Conservation (phyloP, 2,797 vertebrate species). For the Muscicapa comitata region DNA sequence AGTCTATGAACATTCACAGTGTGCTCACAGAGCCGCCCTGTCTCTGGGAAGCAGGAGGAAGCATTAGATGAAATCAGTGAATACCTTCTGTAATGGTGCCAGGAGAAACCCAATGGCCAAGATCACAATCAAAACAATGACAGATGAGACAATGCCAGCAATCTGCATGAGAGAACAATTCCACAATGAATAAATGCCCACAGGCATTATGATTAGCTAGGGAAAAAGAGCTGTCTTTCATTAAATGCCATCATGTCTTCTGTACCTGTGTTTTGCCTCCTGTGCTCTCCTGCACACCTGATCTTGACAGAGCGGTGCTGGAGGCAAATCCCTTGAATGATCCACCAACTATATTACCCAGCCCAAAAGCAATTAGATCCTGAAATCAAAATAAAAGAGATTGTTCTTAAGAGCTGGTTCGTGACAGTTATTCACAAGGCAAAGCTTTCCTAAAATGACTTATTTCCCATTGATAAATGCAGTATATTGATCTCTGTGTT, state of each 20-base stretch:
- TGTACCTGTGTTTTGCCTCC: conserved; percentile 97
- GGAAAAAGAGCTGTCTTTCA: neutral
- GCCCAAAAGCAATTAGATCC: conserved; percentile 95
- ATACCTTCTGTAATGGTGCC: conserved; percentile 91
- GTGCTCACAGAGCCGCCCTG: neutral
- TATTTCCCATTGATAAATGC: neutral
- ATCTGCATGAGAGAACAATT: conserved; percentile 74
- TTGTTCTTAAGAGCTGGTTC: neutral
- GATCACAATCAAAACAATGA: conserved; percentile 88
- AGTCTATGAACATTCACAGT: neutral
- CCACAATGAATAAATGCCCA: neutral
- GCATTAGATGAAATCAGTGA: neutral
- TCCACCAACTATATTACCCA: conserved; percentile 88
- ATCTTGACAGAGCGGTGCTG: conserved; percentile 92
- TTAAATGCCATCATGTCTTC: neutral
- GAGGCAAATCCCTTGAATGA: conserved; percentile 88
- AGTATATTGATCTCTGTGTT: neutral
- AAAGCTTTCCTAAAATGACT: neutral
- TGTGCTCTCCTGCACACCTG: conserved; percentile 92
- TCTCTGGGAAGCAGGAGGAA: neutral
- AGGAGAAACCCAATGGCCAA: conserved; percentile 88
- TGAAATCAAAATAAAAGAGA: conserved; percentile 40
- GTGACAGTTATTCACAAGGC: neutral
- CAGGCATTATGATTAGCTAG: neutral
- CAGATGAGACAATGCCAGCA: conserved; percentile 87